Evolutionary conservation across 2,797 vertebrate genomes (phyloP), one percentile per base, ranked within the genome.

Genomic region (Pogonophryne albipinna): DNA sequence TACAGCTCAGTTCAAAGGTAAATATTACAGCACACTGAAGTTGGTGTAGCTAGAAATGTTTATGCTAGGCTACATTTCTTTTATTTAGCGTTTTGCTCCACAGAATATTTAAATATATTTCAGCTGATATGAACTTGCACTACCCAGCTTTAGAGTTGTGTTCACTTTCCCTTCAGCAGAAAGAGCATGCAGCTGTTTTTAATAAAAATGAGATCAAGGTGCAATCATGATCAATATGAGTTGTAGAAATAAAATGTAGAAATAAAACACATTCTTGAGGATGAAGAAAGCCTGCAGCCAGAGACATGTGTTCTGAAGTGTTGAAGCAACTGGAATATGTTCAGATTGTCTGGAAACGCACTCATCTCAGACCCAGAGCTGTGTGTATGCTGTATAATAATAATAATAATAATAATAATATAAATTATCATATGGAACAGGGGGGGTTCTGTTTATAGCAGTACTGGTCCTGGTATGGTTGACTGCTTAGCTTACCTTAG

Each of bases 221-320:
- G 27, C 7, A 38, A 38, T 38, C 1, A 14, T 14, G 38, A n/a
- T 42, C 38, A 38, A 38, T 38, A 9, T 38, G 34, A 38, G 34
- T 9, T 47, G 13, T 17, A 20, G 42, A 10, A 47, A 13, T 12
- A 38, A 7, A 34, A 49, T 47, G 13, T 17, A 20, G 42, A 10
- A 47, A 31, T 17, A 38, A 7, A 47, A 49, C 13, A 3, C 10
- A 6, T 19, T n/a, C 11, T 19, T 5, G 12, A 17, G 19, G 50
- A 13, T 44, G 19, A 20, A 10, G 16, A 13, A 31, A 38, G 34
- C 56, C 4, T 17, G 34, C 8, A 38, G 34, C 8, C 0, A 64
- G 51, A 64, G 3, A 27, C 60, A 57, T 27, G 27, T 58, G 71
- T 34, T 41, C 42, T 66, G n/a, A 19, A 64, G 34, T 57, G 34